These are phyloP conservation scores for Calliphora vomitoria DNA, from an alignment of 2,888 invertebrate species.

Conservation along the genomic window DNA sequence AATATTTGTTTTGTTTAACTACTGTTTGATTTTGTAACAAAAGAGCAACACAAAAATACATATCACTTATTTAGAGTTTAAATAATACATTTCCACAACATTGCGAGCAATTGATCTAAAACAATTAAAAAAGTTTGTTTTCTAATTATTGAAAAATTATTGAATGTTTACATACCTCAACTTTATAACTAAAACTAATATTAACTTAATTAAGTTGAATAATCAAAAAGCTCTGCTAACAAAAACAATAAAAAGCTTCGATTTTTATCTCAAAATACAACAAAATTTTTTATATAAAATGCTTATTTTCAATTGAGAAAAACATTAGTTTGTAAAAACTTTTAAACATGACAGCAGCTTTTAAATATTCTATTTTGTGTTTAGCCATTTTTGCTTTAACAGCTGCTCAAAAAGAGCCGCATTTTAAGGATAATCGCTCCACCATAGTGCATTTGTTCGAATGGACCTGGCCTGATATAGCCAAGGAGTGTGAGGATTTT, in stretches of 20 bases:
- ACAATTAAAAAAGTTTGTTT: not conserved
- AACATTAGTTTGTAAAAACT: not conserved
- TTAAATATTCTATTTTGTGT: slow-evolving; percentile 8
- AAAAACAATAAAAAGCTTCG: slow-evolving; percentile 2
- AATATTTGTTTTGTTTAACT: too few species aligned
- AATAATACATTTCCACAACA: not conserved
- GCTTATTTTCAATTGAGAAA: not conserved
- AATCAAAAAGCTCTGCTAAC: not conserved
- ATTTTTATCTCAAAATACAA: slow-evolving; percentile 33
- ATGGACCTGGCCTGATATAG: slow-evolving; percentile 92
- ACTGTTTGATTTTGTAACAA: too few species aligned
- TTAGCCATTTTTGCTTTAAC: not conserved
- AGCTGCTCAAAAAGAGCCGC: slow-evolving; percentile 69
- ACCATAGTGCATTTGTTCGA: slow-evolving; percentile 91
- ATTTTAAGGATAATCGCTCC: slow-evolving; percentile 85
- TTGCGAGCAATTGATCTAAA: not conserved
- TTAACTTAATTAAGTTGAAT: not conserved
- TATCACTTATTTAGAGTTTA: not conserved
- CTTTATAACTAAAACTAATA: slow-evolving; percentile 8
- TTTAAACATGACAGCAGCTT: not conserved
- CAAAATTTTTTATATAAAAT: slow-evolving; percentile 21
- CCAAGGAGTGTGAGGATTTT: slow-evolving; percentile 90
- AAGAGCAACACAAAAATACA: not conserved
- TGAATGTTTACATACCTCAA: not conserved
- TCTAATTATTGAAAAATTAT: not conserved